Evolutionary conservation across 2,888 invertebrate species (phyloP), one percentile per base, ranked within the genome.

Genomic region (Polyommatus icarus): DNA sequence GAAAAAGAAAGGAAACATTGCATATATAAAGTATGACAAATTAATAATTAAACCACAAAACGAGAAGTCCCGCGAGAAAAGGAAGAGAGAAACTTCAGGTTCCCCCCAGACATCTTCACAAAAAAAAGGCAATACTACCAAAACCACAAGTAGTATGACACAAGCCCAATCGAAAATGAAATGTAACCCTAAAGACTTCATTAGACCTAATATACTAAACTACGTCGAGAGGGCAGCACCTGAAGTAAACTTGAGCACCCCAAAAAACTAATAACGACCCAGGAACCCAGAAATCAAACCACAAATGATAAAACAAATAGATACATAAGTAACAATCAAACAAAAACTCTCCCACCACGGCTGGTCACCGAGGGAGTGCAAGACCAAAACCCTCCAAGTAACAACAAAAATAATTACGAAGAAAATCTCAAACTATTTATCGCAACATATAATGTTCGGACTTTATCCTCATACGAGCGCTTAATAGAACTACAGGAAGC

Each of bases 331-430:
- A 71, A 20, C 18, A 77, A 15, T 15, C 77, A 57, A 29, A 50
- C 3, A 75, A 78, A 77, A 57, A 71, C 79, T 81, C 80, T 81
- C 81, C 82, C 81, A 83, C 82, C 20, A 79, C 81, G 82, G 80
- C 76, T 76, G 82, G 82, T 80, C 80, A 79, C 79, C 80, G 80
- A 78, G 80, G 81, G 8, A 61, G 24, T 54, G 6, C 18, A 76
- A 18, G 57, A 57, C 57, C 57, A 57, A 15, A 57, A 57, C 57
- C 57, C 57, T n/a, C 57, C n/a, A 57, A 57, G 57, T 18, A 57
- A 57, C 18, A 57, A 3, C 15, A 57, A 57, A 57, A 57, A 7
- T 18, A 57, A n/a, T 57, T n/a, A 4, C 57, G 6, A 18, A 57
- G 18, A 57, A 18, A 57, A 57, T n/a, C 7, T 18, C n/a, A 18